These are phyloP conservation scores for Stenolophus ochropezus DNA, from an alignment of 2,888 invertebrate genomes.

Conservation along the genomic window DNA sequence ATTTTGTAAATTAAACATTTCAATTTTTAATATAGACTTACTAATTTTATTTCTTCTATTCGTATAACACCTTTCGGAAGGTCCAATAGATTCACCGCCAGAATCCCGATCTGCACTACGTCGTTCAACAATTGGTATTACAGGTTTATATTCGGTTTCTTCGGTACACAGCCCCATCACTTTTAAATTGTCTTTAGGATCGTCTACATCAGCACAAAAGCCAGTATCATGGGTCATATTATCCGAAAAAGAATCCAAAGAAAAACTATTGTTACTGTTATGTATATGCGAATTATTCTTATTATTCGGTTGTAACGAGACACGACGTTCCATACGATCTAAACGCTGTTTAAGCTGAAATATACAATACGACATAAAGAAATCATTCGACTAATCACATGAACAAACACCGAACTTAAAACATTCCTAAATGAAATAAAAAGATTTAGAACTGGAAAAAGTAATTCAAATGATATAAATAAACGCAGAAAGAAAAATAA, in stretches of 20 bases:
- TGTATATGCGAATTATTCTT: slow-evolving; percentile 53
- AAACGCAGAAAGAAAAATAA: not conserved
- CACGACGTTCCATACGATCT: slow-evolving; percentile 81
- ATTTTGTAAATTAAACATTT: not conserved
- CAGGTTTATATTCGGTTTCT: slow-evolving; percentile 55
- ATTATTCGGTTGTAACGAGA: slow-evolving; percentile 67
- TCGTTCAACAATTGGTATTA: slow-evolving; percentile 39
- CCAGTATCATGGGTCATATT: slow-evolving; percentile 72
- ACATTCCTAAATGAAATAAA: slow-evolving; percentile 1
- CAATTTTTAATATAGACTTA: slow-evolving; percentile 2
- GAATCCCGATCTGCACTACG: slow-evolving; percentile 50
- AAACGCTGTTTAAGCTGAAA: slow-evolving; percentile 80
- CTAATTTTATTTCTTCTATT: slow-evolving; percentile 49
- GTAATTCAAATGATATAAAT: not conserved
- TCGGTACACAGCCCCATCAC: slow-evolving; percentile 57
- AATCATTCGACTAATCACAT: not conserved
- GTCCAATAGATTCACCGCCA: slow-evolving; percentile 45
- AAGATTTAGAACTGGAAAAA: not conserved
- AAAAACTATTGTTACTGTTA: slow-evolving; percentile 59
- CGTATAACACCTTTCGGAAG: slow-evolving; percentile 55
- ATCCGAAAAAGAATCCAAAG: slow-evolving; percentile 62
- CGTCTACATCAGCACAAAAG: slow-evolving; percentile 65
- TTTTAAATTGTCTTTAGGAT: slow-evolving; percentile 60
- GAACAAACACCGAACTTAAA: slow-evolving; percentile 26
- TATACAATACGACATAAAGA: slow-evolving; percentile 39